phyloP scores from a whole-genome alignment of 2,113 vertebrate genomes.

The Tyto alba region DNA sequence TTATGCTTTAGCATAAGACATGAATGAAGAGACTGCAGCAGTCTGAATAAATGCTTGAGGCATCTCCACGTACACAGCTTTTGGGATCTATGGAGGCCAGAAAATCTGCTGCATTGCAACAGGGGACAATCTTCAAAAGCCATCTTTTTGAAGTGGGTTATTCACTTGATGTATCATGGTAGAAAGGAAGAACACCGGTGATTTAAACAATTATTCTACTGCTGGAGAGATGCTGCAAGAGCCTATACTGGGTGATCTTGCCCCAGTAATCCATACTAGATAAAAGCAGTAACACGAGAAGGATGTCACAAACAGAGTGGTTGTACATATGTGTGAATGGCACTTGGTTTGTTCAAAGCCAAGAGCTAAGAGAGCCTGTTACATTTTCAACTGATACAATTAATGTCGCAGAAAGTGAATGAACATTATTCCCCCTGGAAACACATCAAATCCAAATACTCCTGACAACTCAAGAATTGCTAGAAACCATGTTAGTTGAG shows the following conservation, averaged over 20 bases:
- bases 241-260: accelerated
- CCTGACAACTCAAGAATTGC: not conserved
- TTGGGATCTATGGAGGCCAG: not conserved
- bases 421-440: not conserved
- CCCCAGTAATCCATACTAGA: not conserved
- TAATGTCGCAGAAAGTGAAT: not conserved
- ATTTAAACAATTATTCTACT: not conserved
- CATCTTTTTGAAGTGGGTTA: not conserved
- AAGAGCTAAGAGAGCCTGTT: not conserved
- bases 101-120: not conserved
- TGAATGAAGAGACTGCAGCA: not conserved
- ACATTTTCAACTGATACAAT: not conserved
- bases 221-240: not conserved
- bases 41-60: not conserved
- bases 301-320: not conserved
- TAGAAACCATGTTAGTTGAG: not conserved
- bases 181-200: not conserved
- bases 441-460: not conserved
- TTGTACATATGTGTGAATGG: accelerated
- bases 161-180: not conserved
- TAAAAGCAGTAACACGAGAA: not conserved
- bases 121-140: not conserved
- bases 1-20: not conserved
- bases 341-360: not conserved
- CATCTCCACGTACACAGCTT: not conserved